These are phyloP conservation scores for Meda fulgida DNA, from an alignment of 2,797 vertebrate genomes.

Conservation along the genomic window DNA sequence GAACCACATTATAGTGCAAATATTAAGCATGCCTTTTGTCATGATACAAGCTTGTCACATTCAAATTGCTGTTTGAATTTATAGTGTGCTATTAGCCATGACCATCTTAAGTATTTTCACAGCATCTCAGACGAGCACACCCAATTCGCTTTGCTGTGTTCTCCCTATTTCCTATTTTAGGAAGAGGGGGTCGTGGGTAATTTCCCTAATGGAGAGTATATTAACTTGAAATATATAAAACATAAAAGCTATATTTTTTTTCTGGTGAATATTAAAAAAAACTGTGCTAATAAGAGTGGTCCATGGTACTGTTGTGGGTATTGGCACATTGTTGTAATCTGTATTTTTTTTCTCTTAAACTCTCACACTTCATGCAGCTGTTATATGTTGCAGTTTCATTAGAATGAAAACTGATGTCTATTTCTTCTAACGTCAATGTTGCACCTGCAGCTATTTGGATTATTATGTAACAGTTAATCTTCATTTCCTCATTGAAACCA, in stretches of 20 bases:
- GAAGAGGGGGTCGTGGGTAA: neutral
- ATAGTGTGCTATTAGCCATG: neutral
- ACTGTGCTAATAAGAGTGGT: neutral
- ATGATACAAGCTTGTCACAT: neutral
- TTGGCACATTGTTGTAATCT: neutral
- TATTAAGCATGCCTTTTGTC: neutral
- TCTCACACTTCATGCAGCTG: neutral
- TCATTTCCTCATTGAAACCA: slow-evolving; percentile 19
- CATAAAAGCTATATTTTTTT: neutral
- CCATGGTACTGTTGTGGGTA: neutral
- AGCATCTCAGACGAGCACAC: neutral
- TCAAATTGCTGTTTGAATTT: neutral
- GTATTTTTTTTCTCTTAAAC: neutral
- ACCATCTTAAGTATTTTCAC: neutral
- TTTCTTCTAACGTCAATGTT: neutral
- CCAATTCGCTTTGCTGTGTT: neutral
- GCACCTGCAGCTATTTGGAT: slow-evolving; percentile 39
- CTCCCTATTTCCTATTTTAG: neutral
- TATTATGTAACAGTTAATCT: neutral
- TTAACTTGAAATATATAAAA: neutral
- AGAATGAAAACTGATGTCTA: neutral
- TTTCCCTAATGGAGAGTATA: slow-evolving; percentile 5
- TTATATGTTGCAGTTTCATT: slow-evolving; percentile 25
- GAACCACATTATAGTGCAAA: neutral
- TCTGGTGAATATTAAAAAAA: neutral